These are phyloP conservation scores for Quadroppia sp. DNA, from an alignment of 2,888 invertebrate species.

Conservation along the genomic window DNA sequence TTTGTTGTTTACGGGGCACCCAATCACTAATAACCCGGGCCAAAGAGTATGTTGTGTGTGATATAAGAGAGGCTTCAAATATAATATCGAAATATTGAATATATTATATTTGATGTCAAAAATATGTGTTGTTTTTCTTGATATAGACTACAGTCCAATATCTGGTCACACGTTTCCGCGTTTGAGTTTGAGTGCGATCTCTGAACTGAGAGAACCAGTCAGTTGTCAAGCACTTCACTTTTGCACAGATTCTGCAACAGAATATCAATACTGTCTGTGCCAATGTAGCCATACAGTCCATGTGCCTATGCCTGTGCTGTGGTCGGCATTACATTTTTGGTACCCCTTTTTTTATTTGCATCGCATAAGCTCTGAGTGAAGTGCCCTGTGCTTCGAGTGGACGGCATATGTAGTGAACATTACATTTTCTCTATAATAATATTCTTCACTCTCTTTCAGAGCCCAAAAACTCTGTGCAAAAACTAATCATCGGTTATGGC, in stretches of 20 bases:
- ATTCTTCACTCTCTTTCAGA: not conserved
- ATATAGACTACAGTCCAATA: not conserved
- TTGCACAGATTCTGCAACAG: too few species aligned
- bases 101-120: too few species aligned
- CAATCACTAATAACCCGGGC: not conserved
- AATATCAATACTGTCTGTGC: too few species aligned
- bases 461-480: not conserved
- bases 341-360: not conserved
- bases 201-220: not conserved
- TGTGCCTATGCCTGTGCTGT: too few species aligned
- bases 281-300: too few species aligned
- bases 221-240: conserved; percentile 15
- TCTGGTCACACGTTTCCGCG: conserved; percentile 16
- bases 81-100: too few species aligned
- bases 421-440: not conserved
- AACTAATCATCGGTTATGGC: too few species aligned
- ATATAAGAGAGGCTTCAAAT: not conserved
- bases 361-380: not conserved
- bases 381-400: not conserved
- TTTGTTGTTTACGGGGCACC: conserved; percentile 10
- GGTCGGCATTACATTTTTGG: too few species aligned
- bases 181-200: not conserved
- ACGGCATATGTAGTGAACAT: not conserved
- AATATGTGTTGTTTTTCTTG: conserved; percentile 9
- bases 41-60: conserved; percentile 1